phyloP scores from a whole-genome alignment of 2,113 vertebrate genomes.

The Uropsilus gracilis region DNA sequence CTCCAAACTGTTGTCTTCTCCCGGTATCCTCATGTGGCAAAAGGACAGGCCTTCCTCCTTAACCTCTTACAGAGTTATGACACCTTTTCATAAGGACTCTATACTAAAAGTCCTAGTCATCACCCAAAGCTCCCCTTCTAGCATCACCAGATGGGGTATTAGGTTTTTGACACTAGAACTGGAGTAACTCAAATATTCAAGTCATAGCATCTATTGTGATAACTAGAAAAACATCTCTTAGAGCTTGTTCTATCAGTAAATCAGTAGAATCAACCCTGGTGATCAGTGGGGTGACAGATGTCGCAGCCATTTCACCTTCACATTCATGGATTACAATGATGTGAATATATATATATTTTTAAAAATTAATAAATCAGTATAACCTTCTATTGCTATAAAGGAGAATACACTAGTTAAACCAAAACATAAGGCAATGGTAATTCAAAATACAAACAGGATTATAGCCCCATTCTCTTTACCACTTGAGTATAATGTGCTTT shows the following conservation, averaged over 20 bases:
- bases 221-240: neutral
- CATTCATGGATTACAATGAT: too few species aligned
- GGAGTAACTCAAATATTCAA: neutral
- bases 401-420: neutral
- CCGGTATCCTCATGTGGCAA: neutral
- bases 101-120: neutral
- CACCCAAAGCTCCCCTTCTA: neutral
- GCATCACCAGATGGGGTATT: neutral
- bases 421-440: neutral
- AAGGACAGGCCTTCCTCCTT: neutral
- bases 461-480: neutral
- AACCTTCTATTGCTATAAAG: neutral
- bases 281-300: too few species aligned
- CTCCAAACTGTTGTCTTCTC: neutral
- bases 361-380: neutral
- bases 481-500: neutral
- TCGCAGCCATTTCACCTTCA: too few species aligned
- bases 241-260: neutral
- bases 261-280: neutral
- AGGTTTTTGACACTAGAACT: neutral
- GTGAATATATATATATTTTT: too few species aligned
- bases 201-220: neutral
- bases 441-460: neutral
- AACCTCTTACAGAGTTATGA: neutral
- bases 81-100: neutral